Evolutionary conservation across 1,140 invertebrate species (phyloP), one percentile per base, ranked within the genome.

Genomic region (Artemia franciscana): DNA sequence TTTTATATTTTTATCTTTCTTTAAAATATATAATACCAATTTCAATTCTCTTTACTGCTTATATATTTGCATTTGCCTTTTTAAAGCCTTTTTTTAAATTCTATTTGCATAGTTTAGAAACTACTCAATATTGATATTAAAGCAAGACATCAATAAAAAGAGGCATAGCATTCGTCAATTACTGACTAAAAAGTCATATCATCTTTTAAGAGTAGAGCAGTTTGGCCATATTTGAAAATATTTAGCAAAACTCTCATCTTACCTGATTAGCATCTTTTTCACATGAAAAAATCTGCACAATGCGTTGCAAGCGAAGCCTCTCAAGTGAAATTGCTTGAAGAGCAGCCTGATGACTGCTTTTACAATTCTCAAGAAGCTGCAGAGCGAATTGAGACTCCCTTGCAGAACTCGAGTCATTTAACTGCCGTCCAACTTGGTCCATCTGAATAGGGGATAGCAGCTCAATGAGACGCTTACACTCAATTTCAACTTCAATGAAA

Each of bases 381-480:
- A 79, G 76, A 39, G 86, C 77, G 68, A 85, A 83, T 26, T 79
- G 74, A 24, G 85, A 84, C 66, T 86, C 83, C 67, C 77, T 76
- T 25, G 77, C 78, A 65, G 85, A 86, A 74, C 86, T 81, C 26
- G 60, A 64, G 5, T 85, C 78, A 15, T 76, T 74, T 67, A 86
- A 77, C 70, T 86, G 84, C 64, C 82, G 76, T 23, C 84, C 83
- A 60, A 84, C 74, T 0, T 84, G 83, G 72, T 87, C 84, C 73
- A 87, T 86, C 56, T 86, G 79, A 7, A 84, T 84, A 75, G 86
- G 81, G 5, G 84, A 83, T 60, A 88, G 75, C 71, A 87, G 78
- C 71, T 87, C 85, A 24, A 84, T 80, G 26, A 88, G 72, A 68
- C 83, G 85, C 71, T 87, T 84, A 15, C 85, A 85, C 73, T 86